A percentile compares a stretch with the other conserved stretches of the same genome.
These are phyloP conservation scores for Kradibia gibbosae DNA, from an alignment of 1,140 invertebrate species.

Conservation along the genomic window DNA sequence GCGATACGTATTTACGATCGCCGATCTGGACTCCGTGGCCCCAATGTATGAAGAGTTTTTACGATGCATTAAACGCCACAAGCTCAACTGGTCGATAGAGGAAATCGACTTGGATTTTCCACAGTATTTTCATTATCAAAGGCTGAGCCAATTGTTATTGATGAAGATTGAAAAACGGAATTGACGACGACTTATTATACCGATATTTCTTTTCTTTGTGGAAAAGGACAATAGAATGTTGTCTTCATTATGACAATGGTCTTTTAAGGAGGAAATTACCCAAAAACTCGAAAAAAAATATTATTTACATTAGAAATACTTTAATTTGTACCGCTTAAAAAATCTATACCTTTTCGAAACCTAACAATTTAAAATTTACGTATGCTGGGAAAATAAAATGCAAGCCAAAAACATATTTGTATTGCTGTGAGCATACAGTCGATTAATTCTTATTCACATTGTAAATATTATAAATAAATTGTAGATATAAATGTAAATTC, in stretches of 20 bases:
- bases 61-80: constrained; percentile 72
- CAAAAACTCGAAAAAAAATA: too few relatives aligned
- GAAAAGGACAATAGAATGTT: too few relatives aligned
- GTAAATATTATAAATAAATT: background rate
- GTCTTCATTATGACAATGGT: too few relatives aligned
- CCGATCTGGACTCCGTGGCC: constrained; percentile 84
- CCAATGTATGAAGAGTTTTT: constrained; percentile 90
- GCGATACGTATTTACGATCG: constrained; percentile 87
- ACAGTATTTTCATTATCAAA: constrained; percentile 87
- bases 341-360: too few relatives aligned
- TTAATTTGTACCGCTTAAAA: too few relatives aligned
- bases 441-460: background rate
- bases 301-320: too few relatives aligned
- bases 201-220: too few relatives aligned
- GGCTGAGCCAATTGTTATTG: constrained; percentile 83
- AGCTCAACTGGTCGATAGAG: constrained; percentile 75
- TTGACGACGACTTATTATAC: background rate
- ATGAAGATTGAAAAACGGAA: constrained; percentile 77
- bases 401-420: too few relatives aligned
- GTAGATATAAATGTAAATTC: background rate
- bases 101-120: constrained; percentile 82
- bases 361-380: too few relatives aligned
- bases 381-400: too few relatives aligned
- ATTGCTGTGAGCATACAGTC: background rate
- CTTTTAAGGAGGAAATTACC: too few relatives aligned